A percentile compares a stretch with the other conserved stretches of the same genome.
phyloP scores from a whole-genome alignment of 1,140 invertebrate species.

The Whitmania pigra region DNA sequence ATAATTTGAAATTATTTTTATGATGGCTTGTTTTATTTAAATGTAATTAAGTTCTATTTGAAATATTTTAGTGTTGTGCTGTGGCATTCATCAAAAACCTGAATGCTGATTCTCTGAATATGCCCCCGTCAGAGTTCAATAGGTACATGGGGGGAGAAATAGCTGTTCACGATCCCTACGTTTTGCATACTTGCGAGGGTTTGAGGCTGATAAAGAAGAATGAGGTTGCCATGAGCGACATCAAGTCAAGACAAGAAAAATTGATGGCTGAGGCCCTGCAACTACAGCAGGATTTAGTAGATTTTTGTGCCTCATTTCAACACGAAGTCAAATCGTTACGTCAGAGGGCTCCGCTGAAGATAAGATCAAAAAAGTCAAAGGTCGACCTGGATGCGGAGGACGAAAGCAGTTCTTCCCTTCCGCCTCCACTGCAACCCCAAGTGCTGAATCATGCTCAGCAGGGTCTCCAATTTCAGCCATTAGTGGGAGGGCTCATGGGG shows the following conservation, averaged over 20 bases:
- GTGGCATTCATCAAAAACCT: conserved; percentile 94
- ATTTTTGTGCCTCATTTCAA: conserved; percentile 47
- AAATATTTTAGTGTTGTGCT: conserved; percentile 67
- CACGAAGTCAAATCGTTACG: conserved; percentile 33
- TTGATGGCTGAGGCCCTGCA: conserved; percentile 49
- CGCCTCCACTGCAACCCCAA: conserved; percentile 21
- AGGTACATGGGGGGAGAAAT: conserved; percentile 84
- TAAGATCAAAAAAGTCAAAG: conserved; percentile 39
- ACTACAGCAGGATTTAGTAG: conserved; percentile 53
- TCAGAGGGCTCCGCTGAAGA: conserved; percentile 32
- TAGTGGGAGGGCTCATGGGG: neutral
- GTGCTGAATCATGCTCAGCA: neutral
- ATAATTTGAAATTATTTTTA: too few relatives aligned
- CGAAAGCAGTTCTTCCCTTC: conserved; percentile 1
- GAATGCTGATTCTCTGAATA: conserved; percentile 79
- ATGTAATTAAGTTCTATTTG: too few relatives aligned
- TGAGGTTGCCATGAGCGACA: conserved; percentile 51
- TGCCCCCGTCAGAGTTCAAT: conserved; percentile 82
- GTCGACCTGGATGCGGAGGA: conserved; percentile 36
- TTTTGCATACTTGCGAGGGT: conserved; percentile 52
- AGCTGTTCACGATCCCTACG: conserved; percentile 50
- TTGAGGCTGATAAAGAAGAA: conserved; percentile 45
- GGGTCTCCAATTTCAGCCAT: neutral
- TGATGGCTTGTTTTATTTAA: too few relatives aligned
- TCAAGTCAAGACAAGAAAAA: conserved; percentile 50